These are phyloP conservation scores for Dasyurus viverrinus DNA, from an alignment of 2,113 vertebrate genomes.

Conservation along the genomic window DNA sequence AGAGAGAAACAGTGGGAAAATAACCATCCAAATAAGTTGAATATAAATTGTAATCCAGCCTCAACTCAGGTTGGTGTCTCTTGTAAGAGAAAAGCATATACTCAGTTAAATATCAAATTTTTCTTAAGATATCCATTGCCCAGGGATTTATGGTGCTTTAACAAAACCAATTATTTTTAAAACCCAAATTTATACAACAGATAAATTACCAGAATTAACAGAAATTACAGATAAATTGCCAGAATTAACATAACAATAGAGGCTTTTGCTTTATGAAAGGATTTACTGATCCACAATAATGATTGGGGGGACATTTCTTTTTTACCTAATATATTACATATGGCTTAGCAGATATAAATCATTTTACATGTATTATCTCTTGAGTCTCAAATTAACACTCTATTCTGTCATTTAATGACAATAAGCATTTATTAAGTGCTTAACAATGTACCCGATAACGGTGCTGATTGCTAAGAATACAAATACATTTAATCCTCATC, in stretches of 20 bases:
- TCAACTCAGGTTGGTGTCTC: background rate
- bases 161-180: constrained; percentile 24
- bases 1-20: no score
- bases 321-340: background rate
- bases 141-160: background rate
- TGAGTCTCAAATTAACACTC: background rate
- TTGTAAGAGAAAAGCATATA: background rate
- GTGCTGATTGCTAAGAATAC: background rate
- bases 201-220: constrained; percentile 26
- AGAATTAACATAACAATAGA: constrained; percentile 35
- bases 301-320: background rate
- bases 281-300: constrained; percentile 7
- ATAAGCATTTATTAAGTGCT: background rate
- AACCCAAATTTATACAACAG: constrained; percentile 8
- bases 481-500: background rate
- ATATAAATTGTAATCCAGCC: background rate
- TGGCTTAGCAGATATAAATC: background rate
- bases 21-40: background rate
- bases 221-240: background rate
- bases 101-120: background rate
- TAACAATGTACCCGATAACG: background rate
- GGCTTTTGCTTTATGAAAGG: constrained; percentile 3
- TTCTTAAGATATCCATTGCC: constrained; percentile 17
- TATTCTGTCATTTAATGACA: background rate
- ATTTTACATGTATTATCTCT: background rate